phyloP scores from a whole-genome alignment of 2,113 vertebrate genomes.

The Cettia cetti region DNA sequence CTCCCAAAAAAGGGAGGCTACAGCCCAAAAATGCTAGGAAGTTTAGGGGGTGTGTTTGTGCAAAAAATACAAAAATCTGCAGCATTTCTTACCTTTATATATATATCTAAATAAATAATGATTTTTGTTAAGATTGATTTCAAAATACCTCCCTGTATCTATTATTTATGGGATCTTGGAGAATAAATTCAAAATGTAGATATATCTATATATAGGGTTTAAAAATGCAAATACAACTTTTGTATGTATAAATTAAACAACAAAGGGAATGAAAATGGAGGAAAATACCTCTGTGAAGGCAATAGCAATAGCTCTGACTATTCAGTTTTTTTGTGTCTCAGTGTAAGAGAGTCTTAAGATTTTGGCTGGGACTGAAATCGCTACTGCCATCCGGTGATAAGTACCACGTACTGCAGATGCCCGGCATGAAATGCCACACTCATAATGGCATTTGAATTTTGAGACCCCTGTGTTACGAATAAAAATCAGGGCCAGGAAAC shows the following conservation, averaged over 20 bases:
- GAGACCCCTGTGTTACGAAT: neutral
- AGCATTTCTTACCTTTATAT: neutral
- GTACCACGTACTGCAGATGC: neutral
- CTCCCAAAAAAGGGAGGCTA: neutral
- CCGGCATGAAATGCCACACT: neutral
- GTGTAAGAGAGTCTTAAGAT: too few species aligned
- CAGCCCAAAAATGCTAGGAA: neutral
- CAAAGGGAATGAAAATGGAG: neutral
- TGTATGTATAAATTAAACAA: neutral
- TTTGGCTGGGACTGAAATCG: too few species aligned
- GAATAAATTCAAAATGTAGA: neutral
- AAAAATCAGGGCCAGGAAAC: too few species aligned
- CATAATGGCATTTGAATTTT: neutral
- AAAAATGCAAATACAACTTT: neutral
- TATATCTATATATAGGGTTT: neutral
- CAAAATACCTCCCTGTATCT: neutral
- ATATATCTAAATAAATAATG: too few species aligned
- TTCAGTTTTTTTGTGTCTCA: neutral
- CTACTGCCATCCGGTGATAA: neutral
- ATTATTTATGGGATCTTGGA: neutral
- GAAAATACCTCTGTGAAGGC: neutral
- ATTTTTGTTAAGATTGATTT: neutral
- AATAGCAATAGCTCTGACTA: neutral
- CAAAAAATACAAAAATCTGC: neutral
- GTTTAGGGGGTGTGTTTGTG: neutral